phyloP scores from a whole-genome alignment of 2,113 vertebrate species.

The Fukomys damarensis region DNA sequence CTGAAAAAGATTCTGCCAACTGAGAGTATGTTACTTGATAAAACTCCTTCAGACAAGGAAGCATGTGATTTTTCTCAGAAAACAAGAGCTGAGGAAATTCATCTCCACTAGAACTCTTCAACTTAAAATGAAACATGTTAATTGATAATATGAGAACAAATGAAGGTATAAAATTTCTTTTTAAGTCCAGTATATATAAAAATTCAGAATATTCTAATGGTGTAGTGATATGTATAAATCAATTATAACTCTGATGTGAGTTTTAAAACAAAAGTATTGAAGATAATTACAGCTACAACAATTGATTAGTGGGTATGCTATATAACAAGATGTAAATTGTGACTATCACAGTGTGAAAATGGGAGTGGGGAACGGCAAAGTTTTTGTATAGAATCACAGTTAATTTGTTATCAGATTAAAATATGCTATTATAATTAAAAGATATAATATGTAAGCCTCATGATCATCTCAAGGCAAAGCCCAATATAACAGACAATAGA shows the following conservation, averaged over 20 bases:
- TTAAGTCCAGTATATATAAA: background rate
- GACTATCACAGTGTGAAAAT: background rate
- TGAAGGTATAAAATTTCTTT: background rate
- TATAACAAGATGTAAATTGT: too few species aligned
- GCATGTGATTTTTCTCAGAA: background rate
- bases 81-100: background rate
- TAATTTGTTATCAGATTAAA: background rate
- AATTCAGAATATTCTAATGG: background rate
- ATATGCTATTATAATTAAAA: background rate
- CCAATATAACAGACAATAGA: background rate
- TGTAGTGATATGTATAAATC: background rate
- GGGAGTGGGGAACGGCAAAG: background rate
- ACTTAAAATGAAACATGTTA: background rate
- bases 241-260: background rate
- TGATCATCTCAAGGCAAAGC: background rate
- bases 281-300: too few species aligned
- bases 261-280: background rate
- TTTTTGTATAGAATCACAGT: background rate
- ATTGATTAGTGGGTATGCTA: too few species aligned
- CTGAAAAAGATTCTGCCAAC: background rate
- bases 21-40: background rate
- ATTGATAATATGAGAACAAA: background rate
- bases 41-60: background rate
- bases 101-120: background rate
- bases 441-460: background rate